Evolutionary conservation across 2,888 invertebrate species (phyloP).

Genomic region (Lithosia quadra): DNA sequence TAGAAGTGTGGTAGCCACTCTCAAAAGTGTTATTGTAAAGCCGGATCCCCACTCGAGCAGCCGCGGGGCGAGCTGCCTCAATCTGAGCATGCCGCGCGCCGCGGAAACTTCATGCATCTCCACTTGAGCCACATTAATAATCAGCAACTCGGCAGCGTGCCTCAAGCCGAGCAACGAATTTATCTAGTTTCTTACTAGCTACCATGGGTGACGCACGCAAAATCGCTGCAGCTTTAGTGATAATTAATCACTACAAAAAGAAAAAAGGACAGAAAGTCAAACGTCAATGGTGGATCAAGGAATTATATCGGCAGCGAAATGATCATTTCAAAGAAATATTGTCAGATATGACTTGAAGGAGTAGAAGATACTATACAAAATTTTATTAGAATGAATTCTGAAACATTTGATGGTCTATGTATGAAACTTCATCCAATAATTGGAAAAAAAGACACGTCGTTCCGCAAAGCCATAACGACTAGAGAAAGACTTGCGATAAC

Average conservation of each 20-base stretch:
- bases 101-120: conserved; percentile 11
- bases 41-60: not conserved
- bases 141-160: conserved; percentile 8
- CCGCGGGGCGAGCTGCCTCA: not conserved
- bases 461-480: conserved; percentile 23
- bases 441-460: conserved; percentile 26
- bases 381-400: conserved; percentile 15
- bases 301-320: conserved; percentile 8
- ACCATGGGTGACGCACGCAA: conserved; percentile 18
- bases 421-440: conserved; percentile 9
- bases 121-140: conserved; percentile 7
- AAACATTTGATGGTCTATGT: conserved; percentile 10
- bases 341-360: conserved; percentile 31
- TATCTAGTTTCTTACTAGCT: conserved; percentile 31
- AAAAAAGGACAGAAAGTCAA: conserved; percentile 35
- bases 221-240: conserved; percentile 41
- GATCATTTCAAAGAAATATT: conserved; percentile 11
- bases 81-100: conserved; percentile 5
- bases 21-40: conserved; percentile 24
- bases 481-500: conserved; percentile 24
- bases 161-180: conserved; percentile 22
- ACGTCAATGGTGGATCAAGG: conserved; percentile 24
- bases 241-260: conserved; percentile 40
- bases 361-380: conserved; percentile 27
- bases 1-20: conserved; percentile 35